Evolutionary conservation across 2,797 vertebrate species (phyloP), one percentile per base, ranked within the genome.

Genomic region (Esox masquinongy): DNA sequence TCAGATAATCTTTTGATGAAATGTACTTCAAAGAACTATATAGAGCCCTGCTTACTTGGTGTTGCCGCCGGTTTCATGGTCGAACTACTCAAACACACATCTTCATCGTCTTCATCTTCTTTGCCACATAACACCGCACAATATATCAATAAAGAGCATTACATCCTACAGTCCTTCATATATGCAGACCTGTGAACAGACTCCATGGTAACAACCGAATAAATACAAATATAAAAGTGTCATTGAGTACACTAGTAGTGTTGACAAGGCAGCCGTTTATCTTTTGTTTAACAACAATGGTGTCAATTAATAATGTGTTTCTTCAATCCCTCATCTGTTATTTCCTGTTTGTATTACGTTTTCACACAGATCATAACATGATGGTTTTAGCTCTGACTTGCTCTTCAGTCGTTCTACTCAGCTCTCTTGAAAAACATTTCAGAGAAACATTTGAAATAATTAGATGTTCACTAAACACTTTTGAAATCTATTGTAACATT

Each of bases 151-250:
- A 76, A 71, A 79, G 75, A 81, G 75, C 82, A 84, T 74, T 79
- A 72, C 12, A 39, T 43, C 76, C 77, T 78, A 70, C 69, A 81
- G 69, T 80, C 78, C 78, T 0, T 71, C 76, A 82, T 79, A 79
- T 76, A 83, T 89, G 77, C 76, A 19, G 36, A 74, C 76, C 74
- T 73, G 84, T 53, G 64, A 61, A 68, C 80, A 78, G 88, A 91
- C 73, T 84, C 78, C 90, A 90, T 90, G 89, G 90, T 74, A 89
- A 84, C 88, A 77, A 82, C 82, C 85, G 91, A 90, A 92, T 91
- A 4, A 39, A 39, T 39, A 39, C 0, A 91, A 92, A 92, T 87
- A 82, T 75, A 72, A 14, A 68, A 75, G 36, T 83, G 36, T 39
- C 83, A 84, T 87, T 88, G 78, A 14, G 39, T 43, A 22, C 19